Base-by-base conservation (phyloP, 2,888 invertebrate species). In the Amphipoea oculea region DNA sequence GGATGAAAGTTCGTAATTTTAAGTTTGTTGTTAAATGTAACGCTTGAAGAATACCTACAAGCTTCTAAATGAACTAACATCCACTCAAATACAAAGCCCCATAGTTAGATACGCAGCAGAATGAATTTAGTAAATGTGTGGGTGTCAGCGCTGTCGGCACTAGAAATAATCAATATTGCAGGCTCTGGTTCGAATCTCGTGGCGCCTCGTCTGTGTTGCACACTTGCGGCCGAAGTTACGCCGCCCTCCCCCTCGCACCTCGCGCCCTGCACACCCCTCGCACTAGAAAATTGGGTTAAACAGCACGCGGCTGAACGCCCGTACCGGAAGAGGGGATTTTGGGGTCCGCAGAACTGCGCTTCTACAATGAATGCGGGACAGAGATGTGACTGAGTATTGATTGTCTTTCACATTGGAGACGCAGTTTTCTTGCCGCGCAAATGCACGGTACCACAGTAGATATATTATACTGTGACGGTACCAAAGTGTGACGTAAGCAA, bases 251-350 rank as follows among this genome's bases (percentile, higher is more conserved):
- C 91, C 91, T 91, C 92, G 88, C 93, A 92, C 94, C 93, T 92
- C 93, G 86, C 92, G 89, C 94, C 94, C 94, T 94, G 91, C 88
- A 92, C 93, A 93, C 95, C 96, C 95, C 95, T 94, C 93, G 93
- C 91, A 94, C 96, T 95, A 95, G 96, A 95, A 96, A 96, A 96
- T 96, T 96, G 96, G 96, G 96, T 96, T 96, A 96, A 96, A 96
- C 94, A 96, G 95, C 94, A 96, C 95, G 95, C 96, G 94, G 94
- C 93, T 95, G 94, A 93, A 94, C 94, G 92, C 90, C 93, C 94
- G 94, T 93, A 94, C 94, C 95, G 95, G 95, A 95, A 95, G 95
- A 95, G 95, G 96, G 96, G 95, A 95, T 94, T 95, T 96, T 92
- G 94, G 95, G 95, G 93, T 93, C 94, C 94, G 92, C 93, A 94